Base-by-base conservation (phyloP, 2,888 invertebrate species). In the Gastrophysa polygoni region DNA sequence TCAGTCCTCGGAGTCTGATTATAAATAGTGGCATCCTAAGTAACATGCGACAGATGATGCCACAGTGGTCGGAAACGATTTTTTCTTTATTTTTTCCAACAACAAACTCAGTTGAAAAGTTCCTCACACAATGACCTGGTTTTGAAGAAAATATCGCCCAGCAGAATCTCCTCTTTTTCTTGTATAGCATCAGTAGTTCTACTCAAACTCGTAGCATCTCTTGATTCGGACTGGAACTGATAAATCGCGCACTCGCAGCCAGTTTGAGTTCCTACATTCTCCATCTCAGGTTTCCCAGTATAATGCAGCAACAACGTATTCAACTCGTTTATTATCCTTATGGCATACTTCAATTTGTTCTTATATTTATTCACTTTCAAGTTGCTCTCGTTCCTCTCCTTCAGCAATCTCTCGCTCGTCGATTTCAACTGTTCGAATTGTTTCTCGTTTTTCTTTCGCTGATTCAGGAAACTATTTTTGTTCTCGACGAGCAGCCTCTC, bases 71-170 rank as follows among this genome's bases (percentile, higher is more conserved):
- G n/a, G n/a, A n/a, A n/a, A n/a, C n/a, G n/a, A n/a, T n/a, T n/a
- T n/a, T n/a, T n/a, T n/a, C n/a, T n/a, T n/a, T n/a, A n/a, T n/a
- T n/a, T n/a, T n/a, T n/a, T n/a, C n/a, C n/a, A n/a, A n/a, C n/a
- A 38, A 32, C 29, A 32, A 10, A 10, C 5, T 38, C 14, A 38
- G 2, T 10, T 32, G 11, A 38, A 38, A 3, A 38, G 14, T 38
- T 38, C 38, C 14, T 54, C 54, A 24, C 43, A 54, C 16, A 71
- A 71, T 11, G 65, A 56, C 51, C 57, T 65, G 3, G 68, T 57
- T 57, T 68, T 68, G 43, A 71, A 70, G 44, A 70, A 70, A 17
- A 70, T 70, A 38, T 71, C 71, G 1, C 68, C 63, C 16, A 71
- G 34, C 28, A 71, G 34, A 29, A 70, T 21, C 11, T 68, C 63